Percentiles rank a stretch among this genome's conserved stretches.
phyloP scores from a whole-genome alignment of 1,140 invertebrate genomes.

The Nasonia giraulti region DNA sequence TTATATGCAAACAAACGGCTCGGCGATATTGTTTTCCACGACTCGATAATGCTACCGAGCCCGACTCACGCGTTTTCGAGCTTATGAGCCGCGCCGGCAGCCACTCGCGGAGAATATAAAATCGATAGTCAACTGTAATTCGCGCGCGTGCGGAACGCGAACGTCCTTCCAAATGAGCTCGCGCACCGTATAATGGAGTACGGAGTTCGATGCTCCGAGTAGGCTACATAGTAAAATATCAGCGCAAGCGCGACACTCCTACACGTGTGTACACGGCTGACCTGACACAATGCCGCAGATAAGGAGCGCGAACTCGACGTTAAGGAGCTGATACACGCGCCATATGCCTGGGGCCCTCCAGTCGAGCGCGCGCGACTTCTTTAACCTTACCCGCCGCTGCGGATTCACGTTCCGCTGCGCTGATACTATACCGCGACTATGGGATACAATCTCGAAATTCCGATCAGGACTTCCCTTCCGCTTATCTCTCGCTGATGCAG shows the following conservation, averaged over 20 bases:
- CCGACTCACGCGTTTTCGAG: not conserved
- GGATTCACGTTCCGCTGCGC: not conserved
- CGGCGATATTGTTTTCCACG: slow-evolving; percentile 10
- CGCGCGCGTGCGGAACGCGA: not conserved
- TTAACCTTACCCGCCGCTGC: not conserved
- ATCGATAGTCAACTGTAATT: slow-evolving; percentile 31
- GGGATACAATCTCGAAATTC: slow-evolving; percentile 36
- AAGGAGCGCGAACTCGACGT: not conserved
- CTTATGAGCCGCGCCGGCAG: not conserved
- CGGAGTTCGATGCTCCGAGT: not conserved
- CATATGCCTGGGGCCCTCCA: slow-evolving; percentile 14
- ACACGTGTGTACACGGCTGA: not conserved
- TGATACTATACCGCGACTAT: not conserved
- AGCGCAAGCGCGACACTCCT: not conserved
- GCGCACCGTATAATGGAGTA: not conserved
- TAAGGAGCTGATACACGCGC: slow-evolving; percentile 27
- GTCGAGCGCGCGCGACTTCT: not conserved
- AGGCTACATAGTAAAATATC: slow-evolving; percentile 1
- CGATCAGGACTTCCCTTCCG: slow-evolving; percentile 5
- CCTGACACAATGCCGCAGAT: slow-evolving; percentile 20
- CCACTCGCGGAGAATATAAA: not conserved
- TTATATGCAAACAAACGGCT: not conserved
- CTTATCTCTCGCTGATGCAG: not conserved
- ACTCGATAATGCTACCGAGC: not conserved
- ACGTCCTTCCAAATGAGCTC: not conserved